A percentile compares a stretch with the other conserved stretches of the same genome.
Evolutionary conservation across 1,140 invertebrate genomes (phyloP).

Genomic region (Leptopilina clavipes): DNA sequence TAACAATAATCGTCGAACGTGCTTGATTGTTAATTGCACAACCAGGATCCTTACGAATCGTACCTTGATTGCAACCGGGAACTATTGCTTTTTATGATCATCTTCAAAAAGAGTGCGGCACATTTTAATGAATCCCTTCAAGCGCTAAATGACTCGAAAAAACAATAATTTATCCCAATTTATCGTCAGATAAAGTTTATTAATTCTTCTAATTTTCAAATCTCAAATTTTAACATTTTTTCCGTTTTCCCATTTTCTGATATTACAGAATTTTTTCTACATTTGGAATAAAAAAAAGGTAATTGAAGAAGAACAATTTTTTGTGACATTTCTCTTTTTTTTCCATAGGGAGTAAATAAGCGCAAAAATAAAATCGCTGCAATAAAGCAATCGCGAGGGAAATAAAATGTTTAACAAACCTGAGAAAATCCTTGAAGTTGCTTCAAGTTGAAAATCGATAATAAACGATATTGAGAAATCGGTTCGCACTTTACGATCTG

Average conservation of each 20-base stretch:
- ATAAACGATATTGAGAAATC: conserved; percentile 21
- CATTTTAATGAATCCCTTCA: conserved; percentile 21
- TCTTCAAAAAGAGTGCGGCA: not conserved
- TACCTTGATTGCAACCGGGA: not conserved
- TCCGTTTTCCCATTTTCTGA: too few relatives aligned
- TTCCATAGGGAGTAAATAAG: not conserved
- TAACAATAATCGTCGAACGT: conserved; percentile 30
- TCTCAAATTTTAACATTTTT: too few relatives aligned
- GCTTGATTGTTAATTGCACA: conserved; percentile 30
- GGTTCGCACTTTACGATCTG: conserved; percentile 27
- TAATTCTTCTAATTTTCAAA: not conserved
- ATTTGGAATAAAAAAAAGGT: too few relatives aligned
- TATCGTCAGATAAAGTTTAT: not conserved
- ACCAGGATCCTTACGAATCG: conserved; percentile 20
- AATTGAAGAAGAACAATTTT: too few relatives aligned
- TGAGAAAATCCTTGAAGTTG: conserved; percentile 22
- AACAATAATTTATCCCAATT: too few relatives aligned
- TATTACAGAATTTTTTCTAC: too few relatives aligned
- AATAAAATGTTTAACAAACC: conserved; percentile 10
- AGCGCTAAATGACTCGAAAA: not conserved
- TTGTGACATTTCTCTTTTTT: too few relatives aligned
- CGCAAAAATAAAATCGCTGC: not conserved
- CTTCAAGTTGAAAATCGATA: conserved; percentile 1
- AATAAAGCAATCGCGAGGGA: conserved; percentile 1
- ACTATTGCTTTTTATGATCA: conserved; percentile 26